Evolutionary conservation across 2,113 vertebrate species (phyloP).

Genomic region (Malurus elegans): DNA sequence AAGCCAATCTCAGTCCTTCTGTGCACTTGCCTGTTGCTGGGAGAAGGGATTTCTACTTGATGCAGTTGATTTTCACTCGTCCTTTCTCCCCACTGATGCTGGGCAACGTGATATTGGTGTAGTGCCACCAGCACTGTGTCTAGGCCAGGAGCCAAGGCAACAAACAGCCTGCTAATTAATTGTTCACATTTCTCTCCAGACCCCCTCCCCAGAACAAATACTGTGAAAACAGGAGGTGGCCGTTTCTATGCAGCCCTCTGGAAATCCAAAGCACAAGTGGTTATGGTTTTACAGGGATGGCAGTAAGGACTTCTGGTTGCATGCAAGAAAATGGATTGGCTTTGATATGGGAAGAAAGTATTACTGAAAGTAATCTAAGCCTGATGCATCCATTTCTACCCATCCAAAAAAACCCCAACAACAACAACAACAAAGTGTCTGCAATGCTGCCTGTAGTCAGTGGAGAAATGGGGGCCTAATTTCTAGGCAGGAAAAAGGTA

Average conservation of each 20-base stretch:
- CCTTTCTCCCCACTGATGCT: not conserved
- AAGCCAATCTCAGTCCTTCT: not conserved
- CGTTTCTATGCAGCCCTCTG: not conserved
- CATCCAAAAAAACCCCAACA: not conserved
- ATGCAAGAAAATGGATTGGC: not conserved
- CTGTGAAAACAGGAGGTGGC: not conserved
- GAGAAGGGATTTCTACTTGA: conserved; percentile 14
- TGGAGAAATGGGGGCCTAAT: not conserved
- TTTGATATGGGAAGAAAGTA: not conserved
- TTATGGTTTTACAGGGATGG: not conserved
- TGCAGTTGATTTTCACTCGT: not conserved
- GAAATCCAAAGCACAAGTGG: not conserved
- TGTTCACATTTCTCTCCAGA: not conserved
- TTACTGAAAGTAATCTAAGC: not conserved
- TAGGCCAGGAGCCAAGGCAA: conserved; percentile 14
- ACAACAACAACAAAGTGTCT: not conserved
- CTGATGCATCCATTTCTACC: not conserved
- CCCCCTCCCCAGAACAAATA: conserved; percentile 12
- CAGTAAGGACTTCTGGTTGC: not conserved
- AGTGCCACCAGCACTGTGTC: not conserved
- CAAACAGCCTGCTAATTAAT: conserved; percentile 41
- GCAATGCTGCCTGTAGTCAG: not conserved
- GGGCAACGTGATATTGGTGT: not conserved
- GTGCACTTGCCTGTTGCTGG: not conserved
- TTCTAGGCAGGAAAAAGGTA: not conserved